Conservation (phyloP, 2,113 vertebrate species). For the Arvicanthis niloticus region DNA sequence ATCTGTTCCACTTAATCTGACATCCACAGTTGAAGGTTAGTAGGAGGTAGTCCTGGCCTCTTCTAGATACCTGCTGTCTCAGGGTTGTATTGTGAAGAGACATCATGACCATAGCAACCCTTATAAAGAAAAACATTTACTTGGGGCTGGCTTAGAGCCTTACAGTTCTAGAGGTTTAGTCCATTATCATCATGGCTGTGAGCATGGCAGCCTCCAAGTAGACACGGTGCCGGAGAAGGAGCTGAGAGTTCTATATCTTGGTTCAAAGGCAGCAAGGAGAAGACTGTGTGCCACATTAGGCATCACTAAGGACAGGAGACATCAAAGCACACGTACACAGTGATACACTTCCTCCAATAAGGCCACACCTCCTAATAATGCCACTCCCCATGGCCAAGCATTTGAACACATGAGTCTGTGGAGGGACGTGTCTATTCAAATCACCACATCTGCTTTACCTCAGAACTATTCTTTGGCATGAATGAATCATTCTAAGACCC, state of each 20-base stretch:
- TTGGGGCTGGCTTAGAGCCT: neutral
- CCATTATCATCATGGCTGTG: neutral
- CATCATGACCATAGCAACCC: neutral
- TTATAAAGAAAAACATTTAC: neutral
- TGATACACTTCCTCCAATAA: neutral
- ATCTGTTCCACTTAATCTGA: conserved; percentile 7
- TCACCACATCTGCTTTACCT: neutral
- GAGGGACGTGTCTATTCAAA: neutral
- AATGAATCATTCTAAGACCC: neutral
- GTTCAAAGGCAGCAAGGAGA: neutral
- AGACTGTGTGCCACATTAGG: neutral
- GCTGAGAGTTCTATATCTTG: neutral
- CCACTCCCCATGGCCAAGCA: neutral
- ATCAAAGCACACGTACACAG: neutral
- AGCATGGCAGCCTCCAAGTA: neutral
- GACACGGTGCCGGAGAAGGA: neutral
- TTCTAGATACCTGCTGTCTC: neutral
- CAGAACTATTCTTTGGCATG: neutral
- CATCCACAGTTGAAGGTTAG: neutral
- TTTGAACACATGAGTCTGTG: neutral
- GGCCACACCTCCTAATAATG: neutral
- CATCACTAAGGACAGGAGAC: neutral
- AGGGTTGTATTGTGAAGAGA: neutral
- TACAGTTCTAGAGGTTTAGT: neutral
- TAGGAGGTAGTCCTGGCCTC: neutral